These are phyloP conservation scores for Stenodera caucasica DNA, from an alignment of 2,888 invertebrate species.

Conservation along the genomic window DNA sequence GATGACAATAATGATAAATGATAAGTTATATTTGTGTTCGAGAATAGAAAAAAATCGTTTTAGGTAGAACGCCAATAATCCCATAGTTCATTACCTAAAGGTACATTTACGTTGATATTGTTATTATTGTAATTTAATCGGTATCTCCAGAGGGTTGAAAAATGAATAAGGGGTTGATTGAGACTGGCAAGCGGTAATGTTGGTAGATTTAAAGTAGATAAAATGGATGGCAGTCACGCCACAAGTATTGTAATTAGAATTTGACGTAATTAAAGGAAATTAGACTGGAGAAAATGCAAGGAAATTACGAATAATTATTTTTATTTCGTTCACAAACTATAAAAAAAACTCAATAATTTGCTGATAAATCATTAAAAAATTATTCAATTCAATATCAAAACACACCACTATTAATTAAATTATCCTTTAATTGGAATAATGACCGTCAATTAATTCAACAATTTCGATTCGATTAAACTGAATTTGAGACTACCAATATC, in stretches of 20 bases:
- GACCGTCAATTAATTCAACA: neutral
- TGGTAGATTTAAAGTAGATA: neutral
- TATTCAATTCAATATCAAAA: neutral
- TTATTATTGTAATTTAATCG: too few relatives aligned
- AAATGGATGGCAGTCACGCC: neutral
- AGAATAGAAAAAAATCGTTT: too few relatives aligned
- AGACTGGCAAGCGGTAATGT: neutral
- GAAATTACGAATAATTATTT: neutral
- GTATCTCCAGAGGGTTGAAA: neutral
- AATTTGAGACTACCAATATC: neutral
- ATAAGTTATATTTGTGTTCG: too few relatives aligned
- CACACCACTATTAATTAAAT: neutral
- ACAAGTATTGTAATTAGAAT: too few relatives aligned
- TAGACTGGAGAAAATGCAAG: neutral
- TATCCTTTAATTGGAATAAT: neutral
- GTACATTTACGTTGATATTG: too few relatives aligned
- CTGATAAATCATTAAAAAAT: neutral
- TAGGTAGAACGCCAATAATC: too few relatives aligned
- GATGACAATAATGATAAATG: too few relatives aligned
- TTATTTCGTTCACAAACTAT: neutral
- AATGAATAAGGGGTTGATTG: too few relatives aligned
- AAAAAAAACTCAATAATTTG: neutral
- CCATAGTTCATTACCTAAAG: neutral
- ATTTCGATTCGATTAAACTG: neutral
- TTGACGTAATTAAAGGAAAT: neutral